Conservation (phyloP, 1,140 invertebrate species). For the Centruroides sculpturatus region DNA sequence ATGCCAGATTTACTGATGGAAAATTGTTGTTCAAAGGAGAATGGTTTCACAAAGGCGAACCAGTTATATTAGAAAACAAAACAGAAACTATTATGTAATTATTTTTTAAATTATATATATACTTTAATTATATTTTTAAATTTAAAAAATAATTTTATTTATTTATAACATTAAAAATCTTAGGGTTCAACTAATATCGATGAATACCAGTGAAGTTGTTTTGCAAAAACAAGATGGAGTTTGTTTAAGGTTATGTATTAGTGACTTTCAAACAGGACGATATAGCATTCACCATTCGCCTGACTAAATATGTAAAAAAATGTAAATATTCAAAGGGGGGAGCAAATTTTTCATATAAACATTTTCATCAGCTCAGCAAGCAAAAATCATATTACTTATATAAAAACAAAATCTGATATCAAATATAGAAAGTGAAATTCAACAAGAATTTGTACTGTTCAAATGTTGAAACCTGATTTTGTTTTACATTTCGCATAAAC, state of each 20-base stretch:
- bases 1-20: slow-evolving; percentile 21
- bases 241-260: slow-evolving; percentile 17
- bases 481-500: no score
- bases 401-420: no score
- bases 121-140: no score
- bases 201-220: slow-evolving; percentile 20
- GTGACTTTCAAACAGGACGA: slow-evolving; percentile 20
- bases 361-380: no score
- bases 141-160: no score
- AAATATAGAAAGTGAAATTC: no score
- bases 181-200: slow-evolving; percentile 18
- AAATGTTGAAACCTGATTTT: no score
- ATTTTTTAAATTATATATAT: background rate
- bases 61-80: slow-evolving; percentile 20
- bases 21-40: slow-evolving; percentile 20
- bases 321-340: no score
- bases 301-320: background rate
- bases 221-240: slow-evolving; percentile 18
- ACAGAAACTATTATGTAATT: slow-evolving; percentile 18
- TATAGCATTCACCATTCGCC: slow-evolving; percentile 16
- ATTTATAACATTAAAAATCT: slow-evolving; percentile 1
- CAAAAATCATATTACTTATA: no score
- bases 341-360: no score
- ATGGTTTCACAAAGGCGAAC: slow-evolving; percentile 18
- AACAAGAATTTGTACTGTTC: no score